phyloP scores from a whole-genome alignment of 2,113 vertebrate species.

The Tiliqua scincoides region DNA sequence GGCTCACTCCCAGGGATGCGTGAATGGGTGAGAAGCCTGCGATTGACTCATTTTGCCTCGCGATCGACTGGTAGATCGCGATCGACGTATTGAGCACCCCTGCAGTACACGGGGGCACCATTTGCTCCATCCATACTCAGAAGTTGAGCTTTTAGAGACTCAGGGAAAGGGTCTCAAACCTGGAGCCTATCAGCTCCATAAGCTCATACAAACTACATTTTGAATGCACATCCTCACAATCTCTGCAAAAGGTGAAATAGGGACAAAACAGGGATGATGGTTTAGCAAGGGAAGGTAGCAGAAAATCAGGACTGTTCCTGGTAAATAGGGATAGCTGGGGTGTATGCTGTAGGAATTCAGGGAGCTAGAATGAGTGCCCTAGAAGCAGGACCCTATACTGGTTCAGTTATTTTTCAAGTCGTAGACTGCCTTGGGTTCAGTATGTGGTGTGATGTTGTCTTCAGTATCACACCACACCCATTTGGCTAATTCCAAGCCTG shows the following conservation, averaged over 20 bases:
- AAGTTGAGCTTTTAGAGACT: no score
- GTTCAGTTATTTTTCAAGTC: slow-evolving; percentile 53
- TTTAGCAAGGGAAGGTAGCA: neutral
- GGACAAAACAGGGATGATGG: neutral
- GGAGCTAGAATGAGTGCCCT: neutral
- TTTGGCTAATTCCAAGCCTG: slow-evolving; percentile 38
- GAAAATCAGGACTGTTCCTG: neutral
- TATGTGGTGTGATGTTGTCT: slow-evolving; percentile 12
- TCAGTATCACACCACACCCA: neutral
- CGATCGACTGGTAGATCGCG: no score
- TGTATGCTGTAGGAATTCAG: neutral
- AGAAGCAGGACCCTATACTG: neutral
- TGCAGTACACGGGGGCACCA: no score
- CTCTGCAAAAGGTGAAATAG: neutral
- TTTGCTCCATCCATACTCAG: no score
- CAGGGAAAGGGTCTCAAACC: no score
- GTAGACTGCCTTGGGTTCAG: slow-evolving; percentile 28
- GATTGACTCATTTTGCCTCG: no score
- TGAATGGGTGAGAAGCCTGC: no score
- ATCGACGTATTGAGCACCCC: no score
- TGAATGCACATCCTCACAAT: neutral
- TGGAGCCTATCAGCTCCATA: no score
- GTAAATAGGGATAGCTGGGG: neutral
- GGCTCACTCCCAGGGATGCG: no score
- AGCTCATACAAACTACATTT: neutral